These are phyloP conservation scores for Serranus cabrilla DNA, from an alignment of 2,797 vertebrate genomes.

Conservation along the genomic window DNA sequence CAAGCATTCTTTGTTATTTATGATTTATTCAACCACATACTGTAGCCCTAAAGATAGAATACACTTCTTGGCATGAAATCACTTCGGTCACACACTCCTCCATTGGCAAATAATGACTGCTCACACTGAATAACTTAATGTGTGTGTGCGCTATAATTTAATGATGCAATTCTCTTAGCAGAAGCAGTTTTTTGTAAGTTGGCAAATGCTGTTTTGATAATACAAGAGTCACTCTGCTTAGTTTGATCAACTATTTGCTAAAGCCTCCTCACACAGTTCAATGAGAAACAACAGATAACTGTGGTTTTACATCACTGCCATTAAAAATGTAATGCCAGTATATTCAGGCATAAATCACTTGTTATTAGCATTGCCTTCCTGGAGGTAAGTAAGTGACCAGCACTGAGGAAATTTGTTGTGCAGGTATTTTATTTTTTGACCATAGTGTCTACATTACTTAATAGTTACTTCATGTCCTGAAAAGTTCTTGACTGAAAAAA, in stretches of 20 bases:
- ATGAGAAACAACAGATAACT: conserved; percentile 9
- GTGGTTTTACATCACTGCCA: conserved; percentile 7
- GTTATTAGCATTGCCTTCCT: not conserved
- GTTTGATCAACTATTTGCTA: not conserved
- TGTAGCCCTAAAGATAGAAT: conserved; percentile 20
- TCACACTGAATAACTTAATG: conserved; percentile 16
- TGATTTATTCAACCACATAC: conserved; percentile 35
- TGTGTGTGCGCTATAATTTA: not conserved
- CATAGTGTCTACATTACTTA: conserved; percentile 30
- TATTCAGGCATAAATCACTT: not conserved
- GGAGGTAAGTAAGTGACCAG: conserved; percentile 22
- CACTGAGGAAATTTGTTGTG: conserved; percentile 39
- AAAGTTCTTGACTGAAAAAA: conserved; percentile 47
- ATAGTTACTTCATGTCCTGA: conserved; percentile 49
- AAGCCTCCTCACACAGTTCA: conserved; percentile 1
- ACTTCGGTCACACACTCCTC: conserved; percentile 8
- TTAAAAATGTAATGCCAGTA: conserved; percentile 14
- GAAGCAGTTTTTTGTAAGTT: not conserved
- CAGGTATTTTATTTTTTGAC: conserved; percentile 42
- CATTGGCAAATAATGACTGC: conserved; percentile 31
- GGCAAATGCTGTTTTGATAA: not conserved
- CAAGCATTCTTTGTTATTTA: conserved; percentile 28
- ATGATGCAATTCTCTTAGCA: conserved; percentile 14
- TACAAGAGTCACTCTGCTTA: not conserved
- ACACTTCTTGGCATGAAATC: conserved; percentile 33